These are phyloP conservation scores for Unio pictorum DNA, from an alignment of 2,888 invertebrate genomes.

Conservation along the genomic window DNA sequence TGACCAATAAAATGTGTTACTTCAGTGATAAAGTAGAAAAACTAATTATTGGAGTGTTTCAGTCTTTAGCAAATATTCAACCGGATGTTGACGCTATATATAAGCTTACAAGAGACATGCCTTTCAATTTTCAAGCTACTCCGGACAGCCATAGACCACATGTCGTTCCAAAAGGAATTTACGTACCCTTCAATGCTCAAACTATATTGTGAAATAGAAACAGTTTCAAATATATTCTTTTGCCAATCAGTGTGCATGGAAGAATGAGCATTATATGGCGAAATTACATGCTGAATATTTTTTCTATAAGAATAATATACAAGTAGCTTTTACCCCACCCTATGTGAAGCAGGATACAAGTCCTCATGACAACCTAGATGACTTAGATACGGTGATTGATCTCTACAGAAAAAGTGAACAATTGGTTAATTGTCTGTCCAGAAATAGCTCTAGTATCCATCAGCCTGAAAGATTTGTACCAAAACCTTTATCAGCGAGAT, in stretches of 20 bases:
- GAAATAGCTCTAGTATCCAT: too few relatives aligned
- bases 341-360: slow-evolving; percentile 17
- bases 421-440: too few relatives aligned
- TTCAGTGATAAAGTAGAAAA: neutral
- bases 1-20: neutral
- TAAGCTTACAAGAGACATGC: slow-evolving; percentile 11
- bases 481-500: too few relatives aligned
- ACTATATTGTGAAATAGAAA: slow-evolving; percentile 12
- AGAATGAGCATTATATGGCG: slow-evolving; percentile 20
- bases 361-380: slow-evolving; percentile 6
- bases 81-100: slow-evolving; percentile 25
- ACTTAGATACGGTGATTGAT: slow-evolving; percentile 5
- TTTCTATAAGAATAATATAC: slow-evolving; percentile 6
- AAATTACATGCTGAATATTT: slow-evolving; percentile 21
- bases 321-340: slow-evolving; percentile 11
- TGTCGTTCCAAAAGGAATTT: slow-evolving; percentile 8
- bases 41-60: slow-evolving; percentile 9
- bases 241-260: slow-evolving; percentile 14
- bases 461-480: too few relatives aligned
- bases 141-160: slow-evolving; percentile 2
- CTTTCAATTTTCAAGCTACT: slow-evolving; percentile 13
- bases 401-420: slow-evolving; percentile 3
- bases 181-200: slow-evolving; percentile 18
- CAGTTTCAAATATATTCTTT: slow-evolving; percentile 12
- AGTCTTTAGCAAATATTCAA: slow-evolving; percentile 17